Base-by-base conservation (phyloP, 2,797 vertebrate species). In the Melanotaenia pygmaea region DNA sequence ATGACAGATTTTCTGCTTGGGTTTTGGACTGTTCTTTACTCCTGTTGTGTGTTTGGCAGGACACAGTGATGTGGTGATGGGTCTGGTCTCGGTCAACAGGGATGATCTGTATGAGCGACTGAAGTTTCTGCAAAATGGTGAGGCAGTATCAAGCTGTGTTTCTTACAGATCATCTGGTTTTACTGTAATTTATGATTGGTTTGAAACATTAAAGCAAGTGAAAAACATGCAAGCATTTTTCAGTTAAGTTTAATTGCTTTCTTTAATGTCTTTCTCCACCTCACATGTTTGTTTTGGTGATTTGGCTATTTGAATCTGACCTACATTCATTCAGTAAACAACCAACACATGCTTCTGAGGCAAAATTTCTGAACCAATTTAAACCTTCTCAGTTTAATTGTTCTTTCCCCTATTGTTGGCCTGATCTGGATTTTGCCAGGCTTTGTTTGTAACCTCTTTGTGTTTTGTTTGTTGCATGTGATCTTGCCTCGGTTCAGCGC, bases 31-130 rank as follows among this genome's bases (percentile, higher is more conserved):
- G 32, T 45, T 70, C 10, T 35, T 35, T 16, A 18, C 28, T 43
- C 8, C 45, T 70, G 0, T 61, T 37, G 5, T 71, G 14, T 67
- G 1, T 53, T 35, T 50, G 40, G 0, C 67, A 99, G 98, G 98
- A 34, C 98, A 99, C 85, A 96, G 94, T 34, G 98, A 99, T 51
- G 97, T 98, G 24, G 92, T 99, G 0, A 96, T 99, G 96, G 98
- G 98, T 3, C 89, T 99, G 75, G 92, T 96, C 53, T 99, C 97
- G 0, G 62, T 96, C 7, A 98, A 93, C 68, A 82, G 84, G 10
- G 93, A 96, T 0, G 91, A 94, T 6, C 89, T 99, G 32, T 87
- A 96, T 0, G 82, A 96, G 2, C 93, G 83, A 43, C 95, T 99
- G 37, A 96, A 94, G 63, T 97, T 95, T 91, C 91, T 99, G 64